phyloP scores from a whole-genome alignment of 2,113 vertebrate genomes.

The Corythornis vintsioides region DNA sequence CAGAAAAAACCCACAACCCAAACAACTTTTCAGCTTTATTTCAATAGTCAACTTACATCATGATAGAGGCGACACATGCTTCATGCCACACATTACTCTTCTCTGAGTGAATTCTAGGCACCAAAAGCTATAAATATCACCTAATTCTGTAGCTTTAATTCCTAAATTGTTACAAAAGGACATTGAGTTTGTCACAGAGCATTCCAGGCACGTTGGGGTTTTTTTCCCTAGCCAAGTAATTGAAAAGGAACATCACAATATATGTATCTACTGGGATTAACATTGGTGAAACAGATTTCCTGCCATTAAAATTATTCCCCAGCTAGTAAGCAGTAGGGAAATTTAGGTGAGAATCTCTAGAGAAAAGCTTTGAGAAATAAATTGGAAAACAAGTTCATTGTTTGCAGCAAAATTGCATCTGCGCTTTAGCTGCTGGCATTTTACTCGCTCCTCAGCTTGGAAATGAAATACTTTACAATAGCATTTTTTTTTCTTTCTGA shows the following conservation, averaged over 20 bases:
- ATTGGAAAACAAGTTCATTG: constrained; percentile 10
- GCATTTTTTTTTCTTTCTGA: background rate
- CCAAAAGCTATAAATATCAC: background rate
- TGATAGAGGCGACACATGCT: background rate
- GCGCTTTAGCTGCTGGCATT: background rate
- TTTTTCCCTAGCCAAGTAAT: background rate
- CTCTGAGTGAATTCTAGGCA: background rate
- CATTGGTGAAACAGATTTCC: constrained; percentile 22
- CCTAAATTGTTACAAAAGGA: background rate
- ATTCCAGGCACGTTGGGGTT: background rate
- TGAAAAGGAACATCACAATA: background rate
- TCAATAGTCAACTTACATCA: background rate
- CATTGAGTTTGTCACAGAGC: background rate
- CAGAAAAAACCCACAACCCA: too few species aligned
- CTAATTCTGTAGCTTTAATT: background rate
- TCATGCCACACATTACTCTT: background rate
- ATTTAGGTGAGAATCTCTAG: background rate
- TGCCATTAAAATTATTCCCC: background rate
- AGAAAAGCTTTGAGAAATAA: constrained; percentile 1
- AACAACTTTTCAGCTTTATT: background rate
- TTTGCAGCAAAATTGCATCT: constrained; percentile 2
- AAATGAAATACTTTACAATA: background rate
- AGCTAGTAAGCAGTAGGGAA: background rate
- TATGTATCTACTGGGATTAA: background rate
- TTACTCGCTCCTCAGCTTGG: background rate